Evolutionary conservation across 2,797 vertebrate genomes (phyloP).

Genomic region (Leucoraja ocellata): DNA sequence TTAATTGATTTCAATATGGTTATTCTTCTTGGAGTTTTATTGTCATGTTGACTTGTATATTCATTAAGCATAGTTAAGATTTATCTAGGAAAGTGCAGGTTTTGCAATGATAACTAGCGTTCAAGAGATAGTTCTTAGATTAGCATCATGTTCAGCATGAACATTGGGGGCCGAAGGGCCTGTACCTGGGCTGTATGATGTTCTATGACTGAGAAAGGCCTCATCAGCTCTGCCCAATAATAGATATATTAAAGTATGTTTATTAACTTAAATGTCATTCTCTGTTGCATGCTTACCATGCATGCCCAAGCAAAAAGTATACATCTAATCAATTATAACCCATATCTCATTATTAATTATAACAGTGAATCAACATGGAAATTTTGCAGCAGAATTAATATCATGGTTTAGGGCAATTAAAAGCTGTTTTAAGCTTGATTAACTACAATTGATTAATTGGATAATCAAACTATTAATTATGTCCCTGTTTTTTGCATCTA

Average conservation of each 20-base stretch:
- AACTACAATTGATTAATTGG: constrained; percentile 20
- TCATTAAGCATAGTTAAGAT: not conserved
- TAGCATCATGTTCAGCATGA: no score
- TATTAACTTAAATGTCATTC: not conserved
- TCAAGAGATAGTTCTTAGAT: not conserved
- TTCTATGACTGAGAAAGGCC: not conserved
- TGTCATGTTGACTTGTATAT: no score
- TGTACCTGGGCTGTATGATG: no score
- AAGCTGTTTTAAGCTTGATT: not conserved
- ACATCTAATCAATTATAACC: not conserved
- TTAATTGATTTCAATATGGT: not conserved
- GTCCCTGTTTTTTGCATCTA: not conserved
- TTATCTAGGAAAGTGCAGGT: not conserved
- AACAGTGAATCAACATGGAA: not conserved
- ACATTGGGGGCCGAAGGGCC: no score
- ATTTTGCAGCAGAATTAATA: not conserved
- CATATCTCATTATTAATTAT: constrained; percentile 20
- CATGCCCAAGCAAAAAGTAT: not conserved
- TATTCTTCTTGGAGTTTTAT: not conserved
- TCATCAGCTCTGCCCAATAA: not conserved
- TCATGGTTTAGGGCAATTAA: not conserved
- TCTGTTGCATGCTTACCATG: not conserved
- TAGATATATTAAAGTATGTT: not conserved
- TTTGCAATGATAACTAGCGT: not conserved
- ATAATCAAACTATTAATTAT: constrained; percentile 5